A percentile compares a stretch with the other conserved stretches of the same genome.
These are phyloP conservation scores for Mastomys natalensis DNA, from an alignment of 2,113 vertebrate species.

Conservation along the genomic window DNA sequence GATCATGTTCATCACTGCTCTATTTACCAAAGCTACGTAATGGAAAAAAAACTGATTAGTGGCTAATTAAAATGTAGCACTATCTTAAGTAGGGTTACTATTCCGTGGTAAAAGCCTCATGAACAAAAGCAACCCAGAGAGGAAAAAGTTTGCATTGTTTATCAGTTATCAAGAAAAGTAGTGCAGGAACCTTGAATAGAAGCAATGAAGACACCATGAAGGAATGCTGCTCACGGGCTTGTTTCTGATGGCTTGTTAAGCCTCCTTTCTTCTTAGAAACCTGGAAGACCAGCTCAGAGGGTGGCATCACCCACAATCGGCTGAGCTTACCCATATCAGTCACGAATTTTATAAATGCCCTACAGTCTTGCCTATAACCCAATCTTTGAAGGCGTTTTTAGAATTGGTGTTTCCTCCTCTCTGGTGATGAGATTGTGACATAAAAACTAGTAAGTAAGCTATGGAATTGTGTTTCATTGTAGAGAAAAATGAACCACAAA, in stretches of 20 bases:
- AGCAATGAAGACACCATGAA: not conserved
- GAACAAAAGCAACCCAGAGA: not conserved
- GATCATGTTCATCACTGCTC: not conserved
- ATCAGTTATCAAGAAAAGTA: not conserved
- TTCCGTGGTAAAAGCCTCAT: not conserved
- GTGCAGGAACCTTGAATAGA: not conserved
- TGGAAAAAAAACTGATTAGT: not conserved
- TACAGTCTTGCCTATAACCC: not conserved
- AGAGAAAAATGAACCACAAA: not conserved
- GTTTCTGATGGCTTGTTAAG: not conserved
- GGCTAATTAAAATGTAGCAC: not conserved
- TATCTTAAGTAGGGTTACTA: not conserved
- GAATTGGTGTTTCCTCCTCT: not conserved
- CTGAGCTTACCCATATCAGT: not conserved
- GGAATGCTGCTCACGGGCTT: not conserved
- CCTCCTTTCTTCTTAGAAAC: not conserved
- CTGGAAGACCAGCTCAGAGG: not conserved
- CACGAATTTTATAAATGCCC: not conserved
- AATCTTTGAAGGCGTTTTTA: not conserved
- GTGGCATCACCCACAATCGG: not conserved
- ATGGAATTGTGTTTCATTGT: not conserved
- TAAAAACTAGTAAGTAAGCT: not conserved
- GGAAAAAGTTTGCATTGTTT: too few species aligned
- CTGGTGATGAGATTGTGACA: not conserved
- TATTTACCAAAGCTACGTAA: not conserved